These are phyloP conservation scores for Zaprionus davidi DNA, from an alignment of 1,140 invertebrate genomes.

Conservation along the genomic window DNA sequence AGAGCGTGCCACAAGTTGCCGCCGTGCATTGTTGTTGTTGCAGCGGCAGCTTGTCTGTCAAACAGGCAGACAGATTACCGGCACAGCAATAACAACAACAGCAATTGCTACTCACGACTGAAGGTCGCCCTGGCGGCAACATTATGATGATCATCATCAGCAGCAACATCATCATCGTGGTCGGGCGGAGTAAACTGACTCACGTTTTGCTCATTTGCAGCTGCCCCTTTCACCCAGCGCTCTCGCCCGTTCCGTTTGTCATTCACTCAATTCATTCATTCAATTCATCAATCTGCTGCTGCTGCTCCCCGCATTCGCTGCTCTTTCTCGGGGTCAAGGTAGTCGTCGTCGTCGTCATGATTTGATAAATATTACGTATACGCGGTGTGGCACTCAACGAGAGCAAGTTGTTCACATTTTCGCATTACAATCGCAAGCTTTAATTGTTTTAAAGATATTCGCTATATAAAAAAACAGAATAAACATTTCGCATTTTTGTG, in stretches of 20 bases:
- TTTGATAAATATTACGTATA: conserved; percentile 68
- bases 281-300: conserved; percentile 18
- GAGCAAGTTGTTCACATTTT: conserved; percentile 7
- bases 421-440: conserved; percentile 2
- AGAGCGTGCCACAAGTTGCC: conserved; percentile 37
- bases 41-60: conserved; percentile 58
- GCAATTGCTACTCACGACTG: conserved; percentile 36
- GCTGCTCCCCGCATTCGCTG: conserved; percentile 16
- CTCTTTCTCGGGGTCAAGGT: conserved; percentile 70
- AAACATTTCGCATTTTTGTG: conserved; percentile 20
- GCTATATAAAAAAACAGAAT: background rate
- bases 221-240: conserved; percentile 36
- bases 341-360: conserved; percentile 48
- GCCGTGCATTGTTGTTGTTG: conserved; percentile 20
- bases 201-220: conserved; percentile 76
- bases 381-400: conserved; percentile 30
- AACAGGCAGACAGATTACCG: conserved; percentile 60
- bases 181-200: conserved; percentile 46
- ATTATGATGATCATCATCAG: conserved; percentile 18
- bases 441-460: conserved; percentile 5
- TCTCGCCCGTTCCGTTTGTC: conserved; percentile 29
- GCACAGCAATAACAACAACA: conserved; percentile 21
- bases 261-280: conserved; percentile 55
- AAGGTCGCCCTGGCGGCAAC: conserved; percentile 43
- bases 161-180: conserved; percentile 37